A percentile compares a stretch with the other conserved stretches of the same genome.
phyloP scores from a whole-genome alignment of 2,888 invertebrate genomes.

The Catotricha subobsoleta region DNA sequence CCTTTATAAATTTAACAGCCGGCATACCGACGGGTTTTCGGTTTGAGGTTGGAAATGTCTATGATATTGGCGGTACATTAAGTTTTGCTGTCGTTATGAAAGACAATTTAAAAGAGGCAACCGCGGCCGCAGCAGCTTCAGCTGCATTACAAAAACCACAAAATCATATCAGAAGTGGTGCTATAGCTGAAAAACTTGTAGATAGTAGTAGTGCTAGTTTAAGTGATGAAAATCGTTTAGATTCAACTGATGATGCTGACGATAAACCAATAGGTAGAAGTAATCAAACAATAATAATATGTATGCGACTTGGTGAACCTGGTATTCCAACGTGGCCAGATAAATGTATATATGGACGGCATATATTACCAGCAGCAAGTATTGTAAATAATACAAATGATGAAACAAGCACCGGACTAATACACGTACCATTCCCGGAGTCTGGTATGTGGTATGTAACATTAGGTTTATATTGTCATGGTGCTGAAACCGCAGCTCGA shows the following conservation, averaged over 20 bases:
- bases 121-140: not conserved
- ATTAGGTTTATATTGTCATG: slow-evolving; percentile 49
- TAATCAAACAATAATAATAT: slow-evolving; percentile 38
- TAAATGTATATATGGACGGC: slow-evolving; percentile 38
- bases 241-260: slow-evolving; percentile 7
- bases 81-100: slow-evolving; percentile 51
- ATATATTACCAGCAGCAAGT: slow-evolving; percentile 36
- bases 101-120: slow-evolving; percentile 24
- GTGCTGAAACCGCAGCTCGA: slow-evolving; percentile 29
- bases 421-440: slow-evolving; percentile 66
- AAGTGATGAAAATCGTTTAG: slow-evolving; percentile 5
- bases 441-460: slow-evolving; percentile 65
- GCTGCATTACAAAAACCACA: slow-evolving; percentile 8
- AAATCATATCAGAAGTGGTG: slow-evolving; percentile 12
- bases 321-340: slow-evolving; percentile 44
- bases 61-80: slow-evolving; percentile 67
- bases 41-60: slow-evolving; percentile 48
- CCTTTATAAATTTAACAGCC: slow-evolving; percentile 47
- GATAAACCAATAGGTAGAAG: slow-evolving; percentile 15
- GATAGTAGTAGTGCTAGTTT: slow-evolving; percentile 11
- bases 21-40: slow-evolving; percentile 43
- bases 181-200: slow-evolving; percentile 23
- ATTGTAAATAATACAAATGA: slow-evolving; percentile 45
- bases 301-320: slow-evolving; percentile 38
- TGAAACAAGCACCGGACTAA: slow-evolving; percentile 39